Evolutionary conservation across 2,797 vertebrate species (phyloP).

Genomic region (Pipistrellus pipistrellus): DNA sequence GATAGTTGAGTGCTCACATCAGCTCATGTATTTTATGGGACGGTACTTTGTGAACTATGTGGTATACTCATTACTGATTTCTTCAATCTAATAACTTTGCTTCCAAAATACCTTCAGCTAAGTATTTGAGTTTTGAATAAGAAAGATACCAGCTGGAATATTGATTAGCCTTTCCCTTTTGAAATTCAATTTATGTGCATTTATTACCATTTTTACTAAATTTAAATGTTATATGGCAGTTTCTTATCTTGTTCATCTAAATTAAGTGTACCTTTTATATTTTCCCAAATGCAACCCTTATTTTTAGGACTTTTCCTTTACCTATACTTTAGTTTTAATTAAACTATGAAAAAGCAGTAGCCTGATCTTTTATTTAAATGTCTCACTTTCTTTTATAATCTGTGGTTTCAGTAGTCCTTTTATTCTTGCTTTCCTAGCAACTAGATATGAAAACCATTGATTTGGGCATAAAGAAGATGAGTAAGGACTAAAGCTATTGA

Average conservation of each 20-base stretch:
- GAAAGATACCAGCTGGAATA: background rate
- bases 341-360: slow-evolving; percentile 22
- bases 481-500: background rate
- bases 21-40: slow-evolving; percentile 34
- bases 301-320: slow-evolving; percentile 26
- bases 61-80: background rate
- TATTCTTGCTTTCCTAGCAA: slow-evolving; percentile 40
- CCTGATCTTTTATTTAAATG: slow-evolving; percentile 47
- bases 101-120: background rate
- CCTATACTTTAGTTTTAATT: slow-evolving; percentile 42
- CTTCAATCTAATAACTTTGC: background rate
- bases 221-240: slow-evolving; percentile 9
- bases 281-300: background rate
- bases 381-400: slow-evolving; percentile 44
- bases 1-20: background rate
- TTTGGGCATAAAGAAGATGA: slow-evolving; percentile 50
- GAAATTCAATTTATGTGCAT: slow-evolving; percentile 11
- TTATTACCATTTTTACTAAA: slow-evolving; percentile 34
- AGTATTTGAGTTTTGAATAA: background rate
- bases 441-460: slow-evolving; percentile 59
- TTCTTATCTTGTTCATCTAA: background rate
- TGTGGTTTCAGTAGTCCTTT: slow-evolving; percentile 20
- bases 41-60: slow-evolving; percentile 13
- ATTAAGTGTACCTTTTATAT: background rate
- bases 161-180: slow-evolving; percentile 15